These are phyloP conservation scores for Apomyelois bistriatella DNA, from an alignment of 2,888 invertebrate genomes.

Conservation along the genomic window DNA sequence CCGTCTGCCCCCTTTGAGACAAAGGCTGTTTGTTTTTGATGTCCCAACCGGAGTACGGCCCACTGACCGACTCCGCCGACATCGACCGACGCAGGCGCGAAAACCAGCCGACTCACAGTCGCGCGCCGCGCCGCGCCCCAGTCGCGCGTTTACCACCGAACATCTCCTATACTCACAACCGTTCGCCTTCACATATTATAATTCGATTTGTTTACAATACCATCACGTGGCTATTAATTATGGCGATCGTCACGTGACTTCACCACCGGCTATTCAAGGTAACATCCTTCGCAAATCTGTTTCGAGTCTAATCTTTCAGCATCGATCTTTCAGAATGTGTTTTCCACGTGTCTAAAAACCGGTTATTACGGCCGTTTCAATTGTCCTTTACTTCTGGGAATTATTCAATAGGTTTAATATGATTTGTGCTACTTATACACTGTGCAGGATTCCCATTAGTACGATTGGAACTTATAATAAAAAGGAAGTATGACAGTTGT, in stretches of 20 bases:
- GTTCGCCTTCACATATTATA: conserved; percentile 26
- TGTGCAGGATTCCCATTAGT: background rate
- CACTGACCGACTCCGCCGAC: conserved; percentile 69
- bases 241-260: conserved; percentile 29
- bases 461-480: background rate
- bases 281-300: background rate
- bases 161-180: conserved; percentile 24
- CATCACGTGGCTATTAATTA: conserved; percentile 40
- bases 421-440: background rate
- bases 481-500: conserved; percentile 5
- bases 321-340: conserved; percentile 7
- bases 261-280: conserved; percentile 26
- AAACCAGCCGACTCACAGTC: conserved; percentile 44
- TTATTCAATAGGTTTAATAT: background rate
- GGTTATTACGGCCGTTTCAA: background rate
- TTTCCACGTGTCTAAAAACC: conserved; percentile 10
- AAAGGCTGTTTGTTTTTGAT: conserved; percentile 71
- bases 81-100: conserved; percentile 75
- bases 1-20: conserved; percentile 62
- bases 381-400: conserved; percentile 1
- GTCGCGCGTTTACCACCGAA: conserved; percentile 43
- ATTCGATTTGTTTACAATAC: conserved; percentile 47
- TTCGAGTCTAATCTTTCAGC: background rate
- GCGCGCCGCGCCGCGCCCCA: conserved; percentile 48
- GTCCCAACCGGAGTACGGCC: conserved; percentile 56